A percentile compares a stretch with the other conserved stretches of the same genome.
Conservation (phyloP, 1,140 invertebrate species). For the Phenacoccus solenopsis region DNA sequence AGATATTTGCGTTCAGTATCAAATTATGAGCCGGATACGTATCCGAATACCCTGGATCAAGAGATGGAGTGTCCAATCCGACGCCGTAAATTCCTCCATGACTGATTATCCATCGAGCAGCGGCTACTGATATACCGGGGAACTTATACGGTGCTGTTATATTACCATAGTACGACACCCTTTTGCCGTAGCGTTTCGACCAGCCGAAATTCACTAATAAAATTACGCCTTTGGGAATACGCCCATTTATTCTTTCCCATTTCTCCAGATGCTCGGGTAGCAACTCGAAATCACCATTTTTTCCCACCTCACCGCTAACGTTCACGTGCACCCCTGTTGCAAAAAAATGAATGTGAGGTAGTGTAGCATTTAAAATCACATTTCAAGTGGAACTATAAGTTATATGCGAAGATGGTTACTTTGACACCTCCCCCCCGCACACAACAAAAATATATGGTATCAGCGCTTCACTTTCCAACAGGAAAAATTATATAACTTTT, state of each 20-base stretch:
- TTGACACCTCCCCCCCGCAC: too few species aligned
- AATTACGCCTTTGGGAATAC: conserved; percentile 33
- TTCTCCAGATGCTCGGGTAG: conserved; percentile 21
- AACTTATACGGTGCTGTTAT: conserved; percentile 21
- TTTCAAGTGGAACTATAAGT: too few species aligned
- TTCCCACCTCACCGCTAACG: conserved; percentile 35
- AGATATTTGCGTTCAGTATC: conserved; percentile 38
- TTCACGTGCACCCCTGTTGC: conserved; percentile 43
- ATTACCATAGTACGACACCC: conserved; percentile 14
- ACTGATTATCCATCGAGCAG: conserved; percentile 44
- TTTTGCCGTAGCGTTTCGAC: conserved; percentile 25
- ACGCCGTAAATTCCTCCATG: conserved; percentile 44
- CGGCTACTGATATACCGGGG: conserved; percentile 41
- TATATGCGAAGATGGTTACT: too few species aligned
- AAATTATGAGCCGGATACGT: conserved; percentile 35
- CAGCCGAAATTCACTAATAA: conserved; percentile 31
- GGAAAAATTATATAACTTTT: too few species aligned
- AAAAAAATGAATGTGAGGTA: too few species aligned
- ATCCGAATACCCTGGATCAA: conserved; percentile 40
- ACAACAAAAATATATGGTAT: too few species aligned
- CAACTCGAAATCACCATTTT: conserved; percentile 29
- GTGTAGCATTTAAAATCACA: too few species aligned
- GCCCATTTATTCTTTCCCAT: conserved; percentile 37
- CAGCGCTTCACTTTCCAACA: too few species aligned
- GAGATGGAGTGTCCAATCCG: conserved; percentile 46